A percentile compares a stretch with the other conserved stretches of the same genome.
phyloP scores from a whole-genome alignment of 2,113 vertebrate species.

The Gulo gulo region DNA sequence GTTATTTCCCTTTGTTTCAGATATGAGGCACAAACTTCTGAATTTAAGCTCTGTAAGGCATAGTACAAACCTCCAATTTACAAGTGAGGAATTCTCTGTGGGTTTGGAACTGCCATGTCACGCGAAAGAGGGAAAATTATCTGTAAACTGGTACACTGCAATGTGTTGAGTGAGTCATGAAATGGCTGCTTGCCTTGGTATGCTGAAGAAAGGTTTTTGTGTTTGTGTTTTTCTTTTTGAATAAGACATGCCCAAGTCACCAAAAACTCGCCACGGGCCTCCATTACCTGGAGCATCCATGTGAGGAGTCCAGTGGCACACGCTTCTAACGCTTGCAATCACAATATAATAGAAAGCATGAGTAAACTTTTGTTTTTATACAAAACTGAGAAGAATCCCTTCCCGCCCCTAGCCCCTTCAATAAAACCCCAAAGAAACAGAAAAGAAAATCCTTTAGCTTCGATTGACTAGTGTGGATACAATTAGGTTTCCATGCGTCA shows the following conservation, averaged over 20 bases:
- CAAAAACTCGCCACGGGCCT: slow-evolving; percentile 73
- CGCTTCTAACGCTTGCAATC: slow-evolving; percentile 78
- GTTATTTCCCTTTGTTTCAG: slow-evolving; percentile 81
- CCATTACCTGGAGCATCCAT: slow-evolving; percentile 73
- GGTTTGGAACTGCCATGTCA: slow-evolving; percentile 76
- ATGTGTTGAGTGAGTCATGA: slow-evolving; percentile 77
- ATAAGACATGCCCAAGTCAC: slow-evolving; percentile 79
- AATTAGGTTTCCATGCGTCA: slow-evolving; percentile 45
- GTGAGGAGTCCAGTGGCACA: slow-evolving; percentile 75
- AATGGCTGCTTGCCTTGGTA: slow-evolving; percentile 77
- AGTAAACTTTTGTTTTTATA: slow-evolving; percentile 82
- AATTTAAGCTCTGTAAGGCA: slow-evolving; percentile 88
- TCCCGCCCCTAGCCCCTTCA: slow-evolving; percentile 65
- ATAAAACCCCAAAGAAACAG: slow-evolving; percentile 69
- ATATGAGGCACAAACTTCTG: slow-evolving; percentile 85
- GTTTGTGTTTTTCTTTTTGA: slow-evolving; percentile 52
- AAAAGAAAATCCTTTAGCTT: slow-evolving; percentile 64
- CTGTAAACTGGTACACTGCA: slow-evolving; percentile 82
- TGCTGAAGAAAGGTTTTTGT: slow-evolving; percentile 55
- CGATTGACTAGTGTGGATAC: slow-evolving; percentile 66
- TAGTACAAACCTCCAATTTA: slow-evolving; percentile 83
- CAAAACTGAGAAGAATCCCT: slow-evolving; percentile 80
- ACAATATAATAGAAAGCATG: slow-evolving; percentile 80
- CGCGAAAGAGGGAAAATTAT: slow-evolving; percentile 72
- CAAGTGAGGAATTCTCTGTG: slow-evolving; percentile 80